Conservation (phyloP, 2,888 invertebrate genomes). For the Drosophila mercatorum region DNA sequence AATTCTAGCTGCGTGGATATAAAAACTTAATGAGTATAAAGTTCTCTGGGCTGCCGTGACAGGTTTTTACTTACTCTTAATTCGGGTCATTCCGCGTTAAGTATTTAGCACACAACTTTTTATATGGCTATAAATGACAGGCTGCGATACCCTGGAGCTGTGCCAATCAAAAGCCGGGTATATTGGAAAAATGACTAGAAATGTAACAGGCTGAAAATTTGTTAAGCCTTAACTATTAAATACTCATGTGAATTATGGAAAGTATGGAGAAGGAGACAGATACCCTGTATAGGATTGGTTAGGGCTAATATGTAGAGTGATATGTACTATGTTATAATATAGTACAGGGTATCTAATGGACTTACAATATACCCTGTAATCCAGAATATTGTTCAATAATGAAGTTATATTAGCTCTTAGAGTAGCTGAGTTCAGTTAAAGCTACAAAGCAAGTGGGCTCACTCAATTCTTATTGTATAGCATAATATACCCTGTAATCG, state of each 20-base stretch:
- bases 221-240: not conserved
- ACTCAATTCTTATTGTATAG: not conserved
- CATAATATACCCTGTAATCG: not conserved
- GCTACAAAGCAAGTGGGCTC: not conserved
- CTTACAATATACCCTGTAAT: not conserved
- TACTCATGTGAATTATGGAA: too few relatives aligned
- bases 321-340: not conserved
- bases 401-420: not conserved
- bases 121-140: constrained; percentile 53
- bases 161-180: not conserved
- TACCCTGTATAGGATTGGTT: not conserved
- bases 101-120: constrained; percentile 55
- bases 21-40: constrained; percentile 12
- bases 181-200: not conserved
- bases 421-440: too few relatives aligned
- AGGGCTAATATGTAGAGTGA: not conserved
- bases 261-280: not conserved
- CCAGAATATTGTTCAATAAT: too few relatives aligned
- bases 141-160: constrained; percentile 13
- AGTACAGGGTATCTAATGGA: not conserved
- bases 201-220: not conserved
- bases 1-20: not conserved
- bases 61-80: constrained; percentile 29
- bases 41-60: not conserved
- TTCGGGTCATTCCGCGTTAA: constrained; percentile 62